Evolutionary conservation across 2,888 invertebrate species (phyloP), one percentile per base, ranked within the genome.

Genomic region (Melinaea marsaeus): DNA sequence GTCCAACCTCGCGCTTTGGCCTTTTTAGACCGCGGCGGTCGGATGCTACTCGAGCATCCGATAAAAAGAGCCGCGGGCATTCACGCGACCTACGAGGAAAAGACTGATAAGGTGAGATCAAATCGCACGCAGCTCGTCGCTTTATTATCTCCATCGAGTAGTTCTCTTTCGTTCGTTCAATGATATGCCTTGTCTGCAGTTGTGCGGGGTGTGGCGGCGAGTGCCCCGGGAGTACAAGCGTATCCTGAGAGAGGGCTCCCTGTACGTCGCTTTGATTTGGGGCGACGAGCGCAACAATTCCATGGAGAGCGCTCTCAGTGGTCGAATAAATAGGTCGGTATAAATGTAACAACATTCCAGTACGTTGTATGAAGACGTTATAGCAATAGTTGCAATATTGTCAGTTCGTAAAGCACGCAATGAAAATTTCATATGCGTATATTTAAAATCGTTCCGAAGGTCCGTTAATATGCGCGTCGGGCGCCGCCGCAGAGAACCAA

Each of bases 151-250:
- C 58, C 60, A 58, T 63, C 65, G 37, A 60, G 63, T 65, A 61
- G 66, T 60, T 34, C 47, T 69, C 62, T 64, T 67, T 74, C 68
- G 63, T 64, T 66, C 64, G 55, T 55, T 62, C 47, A 65, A 64
- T 59, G 67, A 72, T 51, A 64, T 71, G 61, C 66, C 65, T 69
- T 76, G 70, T 78, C 77, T 79, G 66, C 79, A 91, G 88, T 85
- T 97, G 37, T 98, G 97, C 78, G 97, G 97, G 0, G 96, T 97
- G 1, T 98, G 97, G 97, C 93, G 95, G 66, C 92, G 97, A 68
- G 93, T 98, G 59, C 96, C 97, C 0, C 92, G 95, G 51, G 95
- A 96, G 68, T 97, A 97, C 83, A 92, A 96, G 74, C 93, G 94
- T 70, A 83, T 95, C 59, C 86, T 97, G 69, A 93, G 95, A 70